These are phyloP conservation scores for Catharus fuscescens DNA, from an alignment of 2,113 vertebrate species.

Conservation along the genomic window DNA sequence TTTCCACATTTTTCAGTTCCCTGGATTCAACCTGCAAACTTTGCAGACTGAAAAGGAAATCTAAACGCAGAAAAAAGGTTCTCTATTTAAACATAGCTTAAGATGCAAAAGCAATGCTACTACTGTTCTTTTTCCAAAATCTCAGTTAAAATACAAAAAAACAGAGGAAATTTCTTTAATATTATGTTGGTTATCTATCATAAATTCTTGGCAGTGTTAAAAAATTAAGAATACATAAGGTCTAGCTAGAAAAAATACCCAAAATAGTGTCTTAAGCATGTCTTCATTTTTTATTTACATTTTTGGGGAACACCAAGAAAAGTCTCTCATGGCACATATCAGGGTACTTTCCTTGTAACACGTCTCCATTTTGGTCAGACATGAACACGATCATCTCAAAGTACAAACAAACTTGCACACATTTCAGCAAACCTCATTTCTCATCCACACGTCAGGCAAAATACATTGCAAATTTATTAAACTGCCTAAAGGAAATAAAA, in stretches of 20 bases:
- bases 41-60: not conserved
- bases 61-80: not conserved
- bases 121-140: not conserved
- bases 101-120: not conserved
- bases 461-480: not conserved
- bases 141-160: not conserved
- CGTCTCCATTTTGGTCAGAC: not conserved
- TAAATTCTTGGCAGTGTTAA: not conserved
- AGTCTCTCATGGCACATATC: not conserved
- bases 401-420: not conserved
- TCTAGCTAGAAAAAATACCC: not conserved
- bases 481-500: not conserved
- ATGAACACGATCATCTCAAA: accelerated
- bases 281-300: not conserved
- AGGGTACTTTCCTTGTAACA: not conserved
- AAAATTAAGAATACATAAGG: not conserved
- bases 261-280: not conserved
- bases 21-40: not conserved
- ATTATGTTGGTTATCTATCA: not conserved
- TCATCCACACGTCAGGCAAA: not conserved
- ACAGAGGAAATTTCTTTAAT: not conserved
- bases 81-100: not conserved
- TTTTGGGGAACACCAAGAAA: not conserved
- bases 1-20: not conserved
- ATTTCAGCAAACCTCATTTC: not conserved